Evolutionary conservation across 2,797 vertebrate genomes (phyloP).

Genomic region (Chelonia mydas): DNA sequence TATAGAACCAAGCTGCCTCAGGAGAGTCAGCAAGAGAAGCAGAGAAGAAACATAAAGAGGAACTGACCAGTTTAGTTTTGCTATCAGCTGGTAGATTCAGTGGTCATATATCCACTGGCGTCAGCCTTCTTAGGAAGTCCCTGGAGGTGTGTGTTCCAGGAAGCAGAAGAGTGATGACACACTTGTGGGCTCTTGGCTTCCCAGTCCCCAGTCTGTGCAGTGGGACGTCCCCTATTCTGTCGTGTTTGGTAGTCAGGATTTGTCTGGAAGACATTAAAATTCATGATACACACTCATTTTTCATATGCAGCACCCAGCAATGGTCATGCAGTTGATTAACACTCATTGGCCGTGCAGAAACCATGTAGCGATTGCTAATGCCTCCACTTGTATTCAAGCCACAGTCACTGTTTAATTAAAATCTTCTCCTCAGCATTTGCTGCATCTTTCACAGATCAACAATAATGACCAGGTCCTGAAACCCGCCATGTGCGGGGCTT

Average conservation of each 20-base stretch:
- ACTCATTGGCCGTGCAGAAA: background rate
- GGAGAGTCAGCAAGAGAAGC: background rate
- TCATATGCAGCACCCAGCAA: background rate
- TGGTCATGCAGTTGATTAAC: background rate
- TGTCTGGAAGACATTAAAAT: background rate
- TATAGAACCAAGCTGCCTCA: background rate
- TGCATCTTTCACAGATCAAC: conserved; percentile 11
- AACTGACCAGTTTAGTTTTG: too few relatives aligned
- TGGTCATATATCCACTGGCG: rapidly evolving
- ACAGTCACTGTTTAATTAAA: conserved; percentile 54
- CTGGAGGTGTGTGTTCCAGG: background rate
- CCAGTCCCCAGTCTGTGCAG: background rate
- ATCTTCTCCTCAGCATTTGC: background rate
- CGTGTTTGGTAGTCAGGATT: background rate
- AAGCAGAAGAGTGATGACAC: rapidly evolving
- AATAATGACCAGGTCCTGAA: background rate
- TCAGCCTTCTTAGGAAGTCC: background rate
- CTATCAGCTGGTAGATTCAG: rapidly evolving
- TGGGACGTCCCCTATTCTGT: background rate
- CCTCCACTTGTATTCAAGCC: background rate
- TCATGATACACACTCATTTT: background rate
- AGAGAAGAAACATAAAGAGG: too few relatives aligned
- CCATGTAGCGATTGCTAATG: background rate
- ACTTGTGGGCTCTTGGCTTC: rapidly evolving
- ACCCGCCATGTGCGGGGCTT: background rate